phyloP scores from a whole-genome alignment of 2,113 vertebrate species.

The Helogale parvula region DNA sequence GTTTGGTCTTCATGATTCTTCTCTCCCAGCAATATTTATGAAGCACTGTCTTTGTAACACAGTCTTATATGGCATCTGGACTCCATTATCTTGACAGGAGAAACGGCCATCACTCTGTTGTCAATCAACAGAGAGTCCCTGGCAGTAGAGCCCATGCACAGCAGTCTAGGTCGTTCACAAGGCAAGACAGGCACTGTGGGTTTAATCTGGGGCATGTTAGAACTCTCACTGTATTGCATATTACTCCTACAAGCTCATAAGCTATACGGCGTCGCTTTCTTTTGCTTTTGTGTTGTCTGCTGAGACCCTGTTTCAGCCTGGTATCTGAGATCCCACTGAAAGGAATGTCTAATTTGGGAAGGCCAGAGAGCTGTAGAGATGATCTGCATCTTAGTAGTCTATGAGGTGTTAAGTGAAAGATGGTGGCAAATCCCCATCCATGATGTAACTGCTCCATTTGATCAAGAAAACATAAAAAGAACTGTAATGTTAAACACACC shows the following conservation, averaged over 20 bases:
- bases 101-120: not conserved
- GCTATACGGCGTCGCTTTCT: not conserved
- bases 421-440: constrained; percentile 71
- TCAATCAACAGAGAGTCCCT: not conserved
- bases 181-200: not conserved
- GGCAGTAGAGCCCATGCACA: not conserved
- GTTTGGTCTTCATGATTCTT: not conserved
- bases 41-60: not conserved
- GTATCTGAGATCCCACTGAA: constrained; percentile 40
- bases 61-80: not conserved
- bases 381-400: constrained; percentile 68
- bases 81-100: not conserved
- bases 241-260: constrained; percentile 24
- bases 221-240: constrained; percentile 45
- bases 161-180: not conserved
- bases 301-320: constrained; percentile 23
- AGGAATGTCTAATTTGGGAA: constrained; percentile 62
- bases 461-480: constrained; percentile 68
- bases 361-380: constrained; percentile 26
- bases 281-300: constrained; percentile 33
- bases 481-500: constrained; percentile 58
- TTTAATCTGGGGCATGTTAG: not conserved
- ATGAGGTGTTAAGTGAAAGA: constrained; percentile 66
- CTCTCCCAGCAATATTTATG: not conserved
- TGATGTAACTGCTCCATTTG: not conserved